Conservation (phyloP, 2,113 vertebrate species). For the Gavia stellata region DNA sequence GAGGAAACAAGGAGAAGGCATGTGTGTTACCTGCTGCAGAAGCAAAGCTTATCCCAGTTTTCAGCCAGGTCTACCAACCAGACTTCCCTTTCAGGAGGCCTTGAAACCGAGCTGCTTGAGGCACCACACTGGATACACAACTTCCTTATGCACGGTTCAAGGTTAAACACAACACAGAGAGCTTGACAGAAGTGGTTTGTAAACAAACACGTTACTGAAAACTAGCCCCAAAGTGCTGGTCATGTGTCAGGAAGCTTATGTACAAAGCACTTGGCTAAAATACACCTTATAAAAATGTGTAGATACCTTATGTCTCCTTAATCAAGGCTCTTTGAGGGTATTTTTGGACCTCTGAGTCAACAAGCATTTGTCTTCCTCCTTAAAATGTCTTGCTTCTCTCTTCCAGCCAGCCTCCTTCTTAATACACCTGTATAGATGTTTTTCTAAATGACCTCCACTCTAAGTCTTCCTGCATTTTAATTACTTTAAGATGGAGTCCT, state of each 20-base stretch:
- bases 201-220: neutral
- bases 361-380: neutral
- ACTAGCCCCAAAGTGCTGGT: neutral
- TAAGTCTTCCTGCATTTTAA: neutral
- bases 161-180: neutral
- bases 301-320: neutral
- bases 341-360: neutral
- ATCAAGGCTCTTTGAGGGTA: neutral
- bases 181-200: neutral
- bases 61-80: neutral
- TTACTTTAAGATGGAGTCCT: neutral
- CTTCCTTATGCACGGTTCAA: neutral
- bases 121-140: neutral
- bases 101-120: rapidly evolving
- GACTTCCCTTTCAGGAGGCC: neutral
- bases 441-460: neutral
- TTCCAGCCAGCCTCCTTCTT: neutral
- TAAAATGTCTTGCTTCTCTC: neutral
- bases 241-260: neutral
- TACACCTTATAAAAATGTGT: neutral
- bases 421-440: neutral
- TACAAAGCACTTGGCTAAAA: neutral
- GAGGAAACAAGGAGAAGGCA: neutral
- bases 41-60: neutral
- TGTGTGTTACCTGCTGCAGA: neutral